A percentile compares a stretch with the other conserved stretches of the same genome.
Conservation (phyloP, 1,140 invertebrate genomes). For the Drosophila sechellia region DNA sequence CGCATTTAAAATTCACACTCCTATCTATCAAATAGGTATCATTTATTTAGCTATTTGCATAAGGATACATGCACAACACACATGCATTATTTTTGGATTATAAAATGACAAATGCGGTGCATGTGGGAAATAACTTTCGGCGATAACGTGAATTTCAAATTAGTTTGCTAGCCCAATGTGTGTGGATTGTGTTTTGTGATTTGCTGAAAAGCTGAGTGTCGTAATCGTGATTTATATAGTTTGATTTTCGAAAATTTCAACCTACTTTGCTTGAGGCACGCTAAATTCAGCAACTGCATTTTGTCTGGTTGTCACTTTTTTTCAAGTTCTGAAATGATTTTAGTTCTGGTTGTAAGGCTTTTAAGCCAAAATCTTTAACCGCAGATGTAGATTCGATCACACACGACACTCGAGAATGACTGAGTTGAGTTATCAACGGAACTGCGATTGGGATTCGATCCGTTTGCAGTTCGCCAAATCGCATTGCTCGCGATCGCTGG, state of each 20-base stretch:
- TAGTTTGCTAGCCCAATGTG: conserved; percentile 15
- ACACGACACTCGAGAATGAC: conserved; percentile 25
- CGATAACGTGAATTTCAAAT: conserved; percentile 39
- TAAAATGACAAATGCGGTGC: conserved; percentile 47
- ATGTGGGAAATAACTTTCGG: conserved; percentile 26
- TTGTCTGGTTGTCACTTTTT: conserved; percentile 23
- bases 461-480: conserved; percentile 62
- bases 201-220: neutral
- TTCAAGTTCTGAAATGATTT: neutral
- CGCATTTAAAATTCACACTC: conserved; percentile 9
- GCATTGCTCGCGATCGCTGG: conserved; percentile 53
- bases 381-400: conserved; percentile 8
- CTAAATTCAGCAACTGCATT: conserved; percentile 72
- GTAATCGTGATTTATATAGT: neutral
- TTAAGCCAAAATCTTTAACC: neutral
- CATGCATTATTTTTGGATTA: conserved; percentile 45
- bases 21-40: conserved; percentile 29
- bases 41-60: conserved; percentile 47
- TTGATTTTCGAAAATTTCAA: conserved; percentile 15
- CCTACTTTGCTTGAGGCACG: conserved; percentile 76
- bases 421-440: conserved; percentile 25
- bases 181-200: neutral
- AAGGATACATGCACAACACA: conserved; percentile 6
- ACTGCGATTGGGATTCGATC: conserved; percentile 49
- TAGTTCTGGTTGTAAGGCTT: too few species aligned